Base-by-base conservation (phyloP, 2,113 vertebrate genomes). In the Alouatta palliata region DNA sequence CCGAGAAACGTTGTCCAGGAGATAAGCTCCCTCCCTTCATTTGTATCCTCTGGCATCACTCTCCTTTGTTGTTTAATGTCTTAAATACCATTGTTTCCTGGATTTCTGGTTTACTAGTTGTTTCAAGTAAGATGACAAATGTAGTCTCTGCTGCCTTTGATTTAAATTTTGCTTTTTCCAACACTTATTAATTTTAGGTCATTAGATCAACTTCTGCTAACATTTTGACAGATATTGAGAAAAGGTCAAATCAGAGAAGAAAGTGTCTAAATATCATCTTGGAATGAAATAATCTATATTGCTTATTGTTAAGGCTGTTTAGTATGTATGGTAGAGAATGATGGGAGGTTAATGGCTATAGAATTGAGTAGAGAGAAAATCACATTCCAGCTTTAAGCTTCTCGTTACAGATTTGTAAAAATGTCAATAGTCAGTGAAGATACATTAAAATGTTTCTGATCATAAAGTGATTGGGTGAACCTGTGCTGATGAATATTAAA, bases 221-320 rank as follows among this genome's bases (percentile, higher is more conserved):
- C 64, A 82, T 43, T 66, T 76, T 77, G 75, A 70, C 76, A 71
- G 2, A 21, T 47, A 6, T 37, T 91, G 64, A 80, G 68, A 86
- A 96, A 73, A 95, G 9, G 8, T 90, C 43, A 92, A 81, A 93
- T 12, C 6, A 82, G 45, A 43, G 32, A 64, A 70, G 17, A 86
- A 52, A 3, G 77, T n/a, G 13, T 52, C 49, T 79, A 58, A 81
- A 52, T 16, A 49, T 43, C 80, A 86, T 43, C 21, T 82, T 77
- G 23, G 82, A 81, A 47, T 25, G 17, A 86, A 73, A 80, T 61
- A 86, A 80, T n/a, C 58, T 68, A 16, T 47, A 52, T 64, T 45
- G 61, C 37, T 87, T 54, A 77, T 61, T 61, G 1, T 35, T 94
- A 54, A 49, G 54, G 47, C 43, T 37, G 17, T 16, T 76, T 37